Evolutionary conservation across 2,797 vertebrate species (phyloP).

Genomic region (Synaphobranchus kaupii): DNA sequence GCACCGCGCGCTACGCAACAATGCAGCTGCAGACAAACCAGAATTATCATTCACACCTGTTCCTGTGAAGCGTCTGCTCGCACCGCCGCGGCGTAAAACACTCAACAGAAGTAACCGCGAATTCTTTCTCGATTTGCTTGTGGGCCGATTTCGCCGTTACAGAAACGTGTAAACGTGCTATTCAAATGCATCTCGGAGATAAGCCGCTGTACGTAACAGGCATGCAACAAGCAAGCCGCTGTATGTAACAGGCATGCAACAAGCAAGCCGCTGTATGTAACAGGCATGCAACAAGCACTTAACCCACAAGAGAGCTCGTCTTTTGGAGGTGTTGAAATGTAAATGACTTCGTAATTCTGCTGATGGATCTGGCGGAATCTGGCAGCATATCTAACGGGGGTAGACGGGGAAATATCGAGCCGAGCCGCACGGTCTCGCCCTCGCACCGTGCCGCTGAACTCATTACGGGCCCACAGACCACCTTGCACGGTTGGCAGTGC

Average conservation of each 20-base stretch:
- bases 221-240: neutral
- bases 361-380: neutral
- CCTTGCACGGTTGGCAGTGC: conserved; percentile 52
- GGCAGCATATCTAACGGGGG: neutral
- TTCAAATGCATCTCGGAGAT: conserved; percentile 22
- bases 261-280: neutral
- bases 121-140: neutral
- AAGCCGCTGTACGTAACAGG: neutral
- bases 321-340: neutral
- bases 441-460: conserved; percentile 28
- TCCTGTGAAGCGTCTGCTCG: neutral
- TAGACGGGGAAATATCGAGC: conserved; percentile 37
- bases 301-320: neutral
- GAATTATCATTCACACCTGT: neutral
- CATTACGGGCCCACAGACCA: conserved; percentile 52
- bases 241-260: no score
- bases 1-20: neutral
- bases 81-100: neutral
- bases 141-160: neutral
- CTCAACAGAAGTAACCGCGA: neutral
- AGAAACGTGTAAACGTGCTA: neutral
- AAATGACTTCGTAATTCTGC: neutral
- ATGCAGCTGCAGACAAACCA: neutral
- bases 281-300: neutral
- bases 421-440: conserved; percentile 21